A percentile compares a stretch with the other conserved stretches of the same genome.
These are phyloP conservation scores for Rhagonycha fulva DNA, from an alignment of 2,888 invertebrate species.

Conservation along the genomic window DNA sequence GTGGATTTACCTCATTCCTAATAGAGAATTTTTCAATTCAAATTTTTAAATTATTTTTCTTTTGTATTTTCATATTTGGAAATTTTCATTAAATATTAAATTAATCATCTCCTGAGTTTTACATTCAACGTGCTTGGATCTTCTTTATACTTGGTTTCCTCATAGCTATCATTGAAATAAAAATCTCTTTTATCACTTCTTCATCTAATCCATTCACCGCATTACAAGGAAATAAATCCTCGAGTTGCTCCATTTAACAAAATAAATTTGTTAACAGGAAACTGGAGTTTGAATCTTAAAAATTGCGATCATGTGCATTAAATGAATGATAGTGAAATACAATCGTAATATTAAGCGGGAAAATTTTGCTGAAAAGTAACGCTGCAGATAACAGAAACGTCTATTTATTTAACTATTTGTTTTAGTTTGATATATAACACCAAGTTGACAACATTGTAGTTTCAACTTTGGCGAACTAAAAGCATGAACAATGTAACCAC, in stretches of 20 bases:
- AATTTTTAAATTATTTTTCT: too few relatives aligned
- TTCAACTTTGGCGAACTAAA: background rate
- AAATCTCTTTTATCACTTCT: background rate
- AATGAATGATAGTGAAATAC: background rate
- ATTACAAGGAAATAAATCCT: background rate
- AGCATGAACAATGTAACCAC: background rate
- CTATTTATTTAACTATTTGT: background rate
- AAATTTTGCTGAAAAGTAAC: background rate
- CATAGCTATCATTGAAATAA: background rate
- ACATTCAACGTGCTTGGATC: background rate
- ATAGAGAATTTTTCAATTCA: too few relatives aligned
- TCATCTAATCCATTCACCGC: background rate
- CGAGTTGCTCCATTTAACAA: background rate
- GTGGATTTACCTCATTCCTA: too few relatives aligned
- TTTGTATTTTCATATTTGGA: too few relatives aligned
- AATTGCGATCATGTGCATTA: background rate
- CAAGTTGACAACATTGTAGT: background rate
- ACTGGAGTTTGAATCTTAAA: background rate
- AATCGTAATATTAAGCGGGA: background rate
- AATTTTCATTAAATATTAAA: too few relatives aligned
- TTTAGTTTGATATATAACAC: background rate
- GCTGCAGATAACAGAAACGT: background rate
- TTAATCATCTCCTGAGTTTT: too few relatives aligned
- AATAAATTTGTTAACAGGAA: background rate
- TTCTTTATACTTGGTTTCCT: background rate